Base-by-base conservation (phyloP, 2,113 vertebrate genomes). In the Nibea coibor region DNA sequence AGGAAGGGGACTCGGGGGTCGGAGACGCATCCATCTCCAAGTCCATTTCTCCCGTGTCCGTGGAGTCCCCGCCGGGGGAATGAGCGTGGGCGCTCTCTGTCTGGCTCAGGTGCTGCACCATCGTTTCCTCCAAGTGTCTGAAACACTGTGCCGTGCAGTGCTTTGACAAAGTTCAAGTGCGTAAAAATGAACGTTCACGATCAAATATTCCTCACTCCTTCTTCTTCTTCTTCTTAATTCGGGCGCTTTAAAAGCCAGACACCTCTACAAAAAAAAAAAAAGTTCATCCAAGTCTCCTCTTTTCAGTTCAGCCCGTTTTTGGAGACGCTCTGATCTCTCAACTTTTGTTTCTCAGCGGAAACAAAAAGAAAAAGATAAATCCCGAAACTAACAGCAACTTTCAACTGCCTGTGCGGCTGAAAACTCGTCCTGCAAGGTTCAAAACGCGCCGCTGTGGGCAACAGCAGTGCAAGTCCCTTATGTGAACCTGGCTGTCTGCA, bases 11-110 rank as follows among this genome's bases (percentile, higher is more conserved):
- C 84, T 95, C 97, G 20, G 97, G 96, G 80, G 96, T 96, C 48
- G 97, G 97, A 43, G 97, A 98, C 28, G 95, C 96, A 39, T 97
- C 98, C 96, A 98, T 97, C 93, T 97, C 98, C 94, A 97, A 91
- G 91, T 99, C 97, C 78, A 97, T 96, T 67, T 97, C 96, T 80
- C 97, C 97, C 16, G 96, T 96, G 94, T 98, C 98, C 75, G 96
- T 97, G 89, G 95, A 98, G 94, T 99, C 98, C 87, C 96, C 97
- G 80, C 92, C 92, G 59, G 93, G 92, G 20, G 96, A 97, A 83
- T 96, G 96, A 74, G 97, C 94, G 91, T 97, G 96, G 68, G 95
- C 96, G 94, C 96, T 97, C 92, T 97, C 97, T 65, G 97, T 93
- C 94, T 95, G 96, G 95, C 94, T 96, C 88, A 96, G 96, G 91